A percentile compares a stretch with the other conserved stretches of the same genome.
phyloP scores from a whole-genome alignment of 2,888 invertebrate genomes.

The Caradrina clavipalpis region DNA sequence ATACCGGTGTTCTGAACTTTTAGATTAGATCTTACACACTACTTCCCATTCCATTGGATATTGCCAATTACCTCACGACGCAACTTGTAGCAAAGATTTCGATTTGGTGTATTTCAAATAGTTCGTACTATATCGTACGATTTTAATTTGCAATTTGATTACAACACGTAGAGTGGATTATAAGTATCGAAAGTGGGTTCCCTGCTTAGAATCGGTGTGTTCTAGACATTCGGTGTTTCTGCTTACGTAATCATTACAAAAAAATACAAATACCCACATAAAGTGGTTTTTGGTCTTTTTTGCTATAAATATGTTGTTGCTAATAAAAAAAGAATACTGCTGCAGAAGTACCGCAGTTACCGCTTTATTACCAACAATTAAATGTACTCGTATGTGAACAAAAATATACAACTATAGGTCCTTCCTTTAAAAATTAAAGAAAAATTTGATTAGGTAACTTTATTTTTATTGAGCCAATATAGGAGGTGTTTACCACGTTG shows the following conservation, averaged over 20 bases:
- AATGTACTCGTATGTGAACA: no score
- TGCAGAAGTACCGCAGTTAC: no score
- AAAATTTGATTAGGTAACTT: slow-evolving; percentile 13
- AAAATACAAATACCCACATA: neutral
- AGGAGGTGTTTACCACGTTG: neutral
- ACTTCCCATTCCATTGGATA: slow-evolving; percentile 38
- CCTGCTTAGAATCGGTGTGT: neutral
- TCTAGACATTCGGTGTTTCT: neutral
- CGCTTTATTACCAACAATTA: no score
- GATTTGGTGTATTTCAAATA: slow-evolving; percentile 22
- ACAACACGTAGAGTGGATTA: slow-evolving; percentile 29
- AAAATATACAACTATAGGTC: no score
- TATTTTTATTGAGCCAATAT: slow-evolving; percentile 11
- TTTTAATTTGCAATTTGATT: slow-evolving; percentile 49
- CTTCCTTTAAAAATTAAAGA: neutral
- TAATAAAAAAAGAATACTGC: neutral
- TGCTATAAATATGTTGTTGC: neutral
- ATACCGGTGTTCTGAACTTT: slow-evolving; percentile 31
- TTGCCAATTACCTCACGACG: slow-evolving; percentile 43
- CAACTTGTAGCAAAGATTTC: slow-evolving; percentile 38
- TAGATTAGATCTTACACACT: slow-evolving; percentile 46
- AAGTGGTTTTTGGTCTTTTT: neutral
- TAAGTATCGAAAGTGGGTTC: slow-evolving; percentile 3
- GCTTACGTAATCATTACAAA: slow-evolving; percentile 2
- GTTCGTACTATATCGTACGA: slow-evolving; percentile 19